Base-by-base conservation (phyloP, 1,140 invertebrate genomes). In the Formica exsecta region DNA sequence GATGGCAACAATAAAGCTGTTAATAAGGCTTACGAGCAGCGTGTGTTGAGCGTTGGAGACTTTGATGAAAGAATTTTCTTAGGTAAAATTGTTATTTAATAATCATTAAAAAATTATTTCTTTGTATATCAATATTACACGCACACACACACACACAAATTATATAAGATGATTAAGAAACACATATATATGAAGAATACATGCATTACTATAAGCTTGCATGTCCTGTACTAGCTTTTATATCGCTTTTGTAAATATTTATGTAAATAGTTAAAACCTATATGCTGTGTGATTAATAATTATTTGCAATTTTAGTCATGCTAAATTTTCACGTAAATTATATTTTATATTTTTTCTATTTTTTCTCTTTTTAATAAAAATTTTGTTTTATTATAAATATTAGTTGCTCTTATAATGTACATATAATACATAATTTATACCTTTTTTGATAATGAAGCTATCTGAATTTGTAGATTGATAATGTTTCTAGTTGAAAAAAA, bases 41-140 rank as follows among this genome's bases (percentile, higher is more conserved):
- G 98, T 95, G 97, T 99, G 54, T 94, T 99, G 16, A 98, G 97
- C 93, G 97, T 98, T 74, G 98, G 98, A 5, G 98, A 99, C 95
- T 99, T 99, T 95, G 99, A 99, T 93, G 99, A 99, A 95, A 96
- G 98, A 92, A 98, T 99, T 93, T 98, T 99, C 95, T 96, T 98
- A 94, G 96, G 97, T 97, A 95, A 96, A 95, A 87, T 81, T 64
- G 59, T 41, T 65, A 19, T 36, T 57, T 36, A 16, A 79, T 48
- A 36, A 77, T 83, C 4, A 19, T 51, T 19, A 19, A 4, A 51
- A 51, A 51, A 51, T 1, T 4, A 44, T 19, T 51, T 19, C 3
- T 48, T 48, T 16, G 0, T 16, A 48, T 13, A 48, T 48, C 44
- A 48, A 3, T 44, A 44, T 44, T 44, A 44, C 3, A 11, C 41